Base-by-base conservation (phyloP, 2,113 vertebrate species). In the Heloderma charlesbogerti region DNA sequence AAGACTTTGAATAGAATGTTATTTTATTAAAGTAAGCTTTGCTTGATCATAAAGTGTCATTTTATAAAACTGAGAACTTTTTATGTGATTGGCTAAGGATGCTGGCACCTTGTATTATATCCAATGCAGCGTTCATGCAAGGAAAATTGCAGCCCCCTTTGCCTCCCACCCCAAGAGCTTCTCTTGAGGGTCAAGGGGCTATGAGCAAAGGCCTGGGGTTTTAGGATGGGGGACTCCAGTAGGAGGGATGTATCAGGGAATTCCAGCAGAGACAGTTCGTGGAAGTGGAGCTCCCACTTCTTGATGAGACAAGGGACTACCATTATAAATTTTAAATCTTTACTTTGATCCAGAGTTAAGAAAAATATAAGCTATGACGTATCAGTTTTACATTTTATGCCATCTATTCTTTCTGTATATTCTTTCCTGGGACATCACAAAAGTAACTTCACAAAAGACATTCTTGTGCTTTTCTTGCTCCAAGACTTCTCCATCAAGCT, bases 401-500 rank as follows among this genome's bases (percentile, higher is more conserved):
- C 29, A 45, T 27, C 40, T 57, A 20, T 51, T n/a, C 8, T 86
- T 78, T 51, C 43, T 6, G 6, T 78, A 13, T 57, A 72, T 54
- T 5, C 22, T 78, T 4, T 67, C 1, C 71, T 66, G 37, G 25
- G 25, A 20, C 18, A 82, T 72, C n/a, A 43, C 66, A 74, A 72
- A 89, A 83, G 48, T 71, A 74, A 18, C 75, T 66, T 72, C 51
- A 13, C 27, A 40, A n/a, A n/a, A 6, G 82, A 2, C 18, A 40
- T 43, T 2, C 43, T 8, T 78, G 87, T 45, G 10, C 27, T 69
- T 0, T 69, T 71, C 80, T 66, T 45, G 0, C 9, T 45, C 43
- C 2, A 9, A 43, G 54, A 20, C 25, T 75, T 34, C 2, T 0
- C 0, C 1, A 51, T 0, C 25, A 1, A 2, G 31, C 34, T 48